These are phyloP conservation scores for Tapirus terrestris DNA, from an alignment of 2,113 vertebrate species.

Conservation along the genomic window DNA sequence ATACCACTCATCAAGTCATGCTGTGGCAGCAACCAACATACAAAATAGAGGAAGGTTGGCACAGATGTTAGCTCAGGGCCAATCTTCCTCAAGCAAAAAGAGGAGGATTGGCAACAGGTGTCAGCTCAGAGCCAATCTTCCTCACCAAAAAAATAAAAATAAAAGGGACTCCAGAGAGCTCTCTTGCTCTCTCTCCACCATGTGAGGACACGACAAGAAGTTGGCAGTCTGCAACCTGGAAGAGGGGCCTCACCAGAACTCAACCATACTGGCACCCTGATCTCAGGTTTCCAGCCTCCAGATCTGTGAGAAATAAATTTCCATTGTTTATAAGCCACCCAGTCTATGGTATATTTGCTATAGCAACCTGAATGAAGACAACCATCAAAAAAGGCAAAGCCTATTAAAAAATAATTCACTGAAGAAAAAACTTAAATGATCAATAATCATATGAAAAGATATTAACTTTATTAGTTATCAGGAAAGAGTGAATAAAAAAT, in stretches of 20 bases:
- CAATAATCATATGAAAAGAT: not conserved
- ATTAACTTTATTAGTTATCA: not conserved
- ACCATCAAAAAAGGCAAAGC: not conserved
- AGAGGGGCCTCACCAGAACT: not conserved
- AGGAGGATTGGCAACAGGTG: too few species aligned
- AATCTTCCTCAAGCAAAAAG: too few species aligned
- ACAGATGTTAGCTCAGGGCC: too few species aligned
- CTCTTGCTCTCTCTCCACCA: not conserved
- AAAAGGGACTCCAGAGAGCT: not conserved
- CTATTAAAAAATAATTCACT: not conserved
- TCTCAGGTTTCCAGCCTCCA: not conserved
- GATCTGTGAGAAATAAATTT: not conserved
- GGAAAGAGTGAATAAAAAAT: not conserved
- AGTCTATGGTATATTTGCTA: not conserved
- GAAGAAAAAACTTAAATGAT: not conserved
- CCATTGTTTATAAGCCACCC: not conserved
- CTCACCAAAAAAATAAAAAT: too few species aligned
- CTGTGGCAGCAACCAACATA: too few species aligned
- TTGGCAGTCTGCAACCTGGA: not conserved
- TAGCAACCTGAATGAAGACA: not conserved
- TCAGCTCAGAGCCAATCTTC: too few species aligned
- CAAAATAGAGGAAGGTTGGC: too few species aligned
- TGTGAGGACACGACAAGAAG: not conserved
- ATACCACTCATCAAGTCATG: too few species aligned
- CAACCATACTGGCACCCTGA: not conserved